Base-by-base conservation (phyloP, 2,888 invertebrate genomes). In the Himalopsyche tibetana region DNA sequence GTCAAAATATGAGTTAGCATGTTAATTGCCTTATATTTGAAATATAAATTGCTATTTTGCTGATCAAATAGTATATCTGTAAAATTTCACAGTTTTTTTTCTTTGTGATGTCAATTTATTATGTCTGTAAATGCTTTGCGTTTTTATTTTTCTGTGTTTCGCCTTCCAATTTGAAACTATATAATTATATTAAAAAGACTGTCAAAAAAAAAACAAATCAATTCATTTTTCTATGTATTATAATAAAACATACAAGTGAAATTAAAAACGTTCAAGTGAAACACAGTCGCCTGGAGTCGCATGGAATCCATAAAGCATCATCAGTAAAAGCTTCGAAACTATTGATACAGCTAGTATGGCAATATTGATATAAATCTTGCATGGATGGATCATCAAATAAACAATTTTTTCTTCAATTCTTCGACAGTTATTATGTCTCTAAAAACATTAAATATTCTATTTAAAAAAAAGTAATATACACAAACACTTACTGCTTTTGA, bases 341-440 rank as follows among this genome's bases (percentile, higher is more conserved):
- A 74, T 74, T 74, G 74, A 74, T 36, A 74, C 19, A 74, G 74
- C 74, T 74, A 74, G 74, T 74, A 74, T 74, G 36, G 74, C 74
- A 74, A 74, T 74, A 74, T 74, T 74, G 74, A 74, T 74, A 74
- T 74, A 74, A 74, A 8, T 74, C 74, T 74, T 74, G 74, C 74
- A 74, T 74, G 74, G 36, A 74, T 74, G 36, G 36, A 74, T 36
- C 36, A 36, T 74, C 74, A 36, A 74, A 74, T 74, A 28, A 74
- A 36, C 74, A 74, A 74, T 74, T 36, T 74, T 74, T 69, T 74
- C 38, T 74, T 74, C 36, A 36, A 74, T 36, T 74, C 74, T 36
- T 12, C 51, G 15, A 51, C 51, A 51, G 15, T 51, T 51, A 15
- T 51, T 51, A 51, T 51, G 3, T 51, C 51, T 51, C 51, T 51